A percentile compares a stretch with the other conserved stretches of the same genome.
phyloP scores from a whole-genome alignment of 1,140 invertebrate species.

The Odontomachus brunneus region DNA sequence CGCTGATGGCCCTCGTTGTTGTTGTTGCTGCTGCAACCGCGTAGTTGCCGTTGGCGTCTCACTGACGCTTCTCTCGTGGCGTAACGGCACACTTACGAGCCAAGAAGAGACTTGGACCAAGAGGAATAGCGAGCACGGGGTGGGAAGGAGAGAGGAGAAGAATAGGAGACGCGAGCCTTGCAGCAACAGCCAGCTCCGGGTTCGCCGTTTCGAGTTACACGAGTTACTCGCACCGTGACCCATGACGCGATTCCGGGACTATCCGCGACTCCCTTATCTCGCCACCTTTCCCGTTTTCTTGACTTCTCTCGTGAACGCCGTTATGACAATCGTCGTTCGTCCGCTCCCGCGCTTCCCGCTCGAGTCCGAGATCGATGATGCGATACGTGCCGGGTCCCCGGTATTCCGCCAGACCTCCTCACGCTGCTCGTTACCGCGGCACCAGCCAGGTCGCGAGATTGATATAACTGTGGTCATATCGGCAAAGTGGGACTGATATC shows the following conservation, averaged over 20 bases:
- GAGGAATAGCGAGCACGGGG: background rate
- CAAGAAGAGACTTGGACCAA: background rate
- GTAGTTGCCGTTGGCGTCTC: conserved; percentile 11
- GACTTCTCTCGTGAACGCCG: conserved; percentile 53
- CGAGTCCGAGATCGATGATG: conserved; percentile 42
- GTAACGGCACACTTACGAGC: conserved; percentile 65
- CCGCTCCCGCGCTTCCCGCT: conserved; percentile 48
- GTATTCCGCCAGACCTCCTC: conserved; percentile 26
- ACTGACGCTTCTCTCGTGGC: conserved; percentile 30
- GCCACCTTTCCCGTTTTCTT: conserved; percentile 64
- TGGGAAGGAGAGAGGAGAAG: background rate
- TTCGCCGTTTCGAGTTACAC: conserved; percentile 75
- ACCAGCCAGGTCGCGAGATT: conserved; percentile 38
- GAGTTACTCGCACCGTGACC: conserved; percentile 71
- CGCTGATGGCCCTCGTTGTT: conserved; percentile 34
- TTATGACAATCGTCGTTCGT: conserved; percentile 69
- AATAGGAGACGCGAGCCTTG: conserved; percentile 32
- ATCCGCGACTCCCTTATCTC: conserved; percentile 68
- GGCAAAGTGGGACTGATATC: conserved; percentile 1
- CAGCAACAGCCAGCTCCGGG: conserved; percentile 67
- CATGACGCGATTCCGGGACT: conserved; percentile 62
- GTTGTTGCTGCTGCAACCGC: conserved; percentile 14
- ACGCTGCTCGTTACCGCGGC: background rate
- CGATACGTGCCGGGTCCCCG: conserved; percentile 24
- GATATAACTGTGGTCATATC: conserved; percentile 14